Evolutionary conservation across 1,140 invertebrate species (phyloP), one percentile per base, ranked within the genome.

Genomic region (Latrodectus geometricus): DNA sequence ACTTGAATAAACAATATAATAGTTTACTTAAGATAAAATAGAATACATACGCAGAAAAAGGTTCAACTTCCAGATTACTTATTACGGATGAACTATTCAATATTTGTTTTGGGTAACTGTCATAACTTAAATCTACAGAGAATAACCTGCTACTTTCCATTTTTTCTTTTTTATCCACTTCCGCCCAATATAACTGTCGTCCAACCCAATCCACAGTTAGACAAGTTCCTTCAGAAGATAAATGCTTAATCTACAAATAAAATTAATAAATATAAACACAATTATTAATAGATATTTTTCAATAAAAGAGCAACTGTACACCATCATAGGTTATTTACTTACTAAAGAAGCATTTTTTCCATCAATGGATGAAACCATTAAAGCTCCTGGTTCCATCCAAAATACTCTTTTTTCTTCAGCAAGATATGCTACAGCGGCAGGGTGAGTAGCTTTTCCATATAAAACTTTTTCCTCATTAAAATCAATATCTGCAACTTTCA

Each of bases 181-280:
- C 95, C 0, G 94, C 92, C 94, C 95, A 96, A 89, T 97, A 98
- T 0, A 98, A 90, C 70, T 94, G 94, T 73, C 95, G 92, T 66
- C 94, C 94, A 12, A 98, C 93, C 97, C 97, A 98, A 90, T 98
- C 96, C 0, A 96, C 92, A 9, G 94, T 94, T 9, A 98, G 90
- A 88, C 94, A 94, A 12, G 92, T 91, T 0, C 93, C 94, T 50
- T 93, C 93, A 20, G 93, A 93, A 77, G 94, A 93, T 23, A 96
- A 92, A 12, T 94, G 92, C 7, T 94, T 90, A 84, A 96, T 92
- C 92, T 93, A 82, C 83, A 89, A 87, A 79, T 69, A 4, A 70
- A 69, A 14, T 52, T 83, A 17, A 56, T n/a, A 20, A 52, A 12
- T 21, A 20, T 20, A 50, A n/a, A 3, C 54, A 14, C 8, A 61